Evolutionary conservation across 2,113 vertebrate species (phyloP), one percentile per base, ranked within the genome.

Genomic region (Amblyornis subalaris): DNA sequence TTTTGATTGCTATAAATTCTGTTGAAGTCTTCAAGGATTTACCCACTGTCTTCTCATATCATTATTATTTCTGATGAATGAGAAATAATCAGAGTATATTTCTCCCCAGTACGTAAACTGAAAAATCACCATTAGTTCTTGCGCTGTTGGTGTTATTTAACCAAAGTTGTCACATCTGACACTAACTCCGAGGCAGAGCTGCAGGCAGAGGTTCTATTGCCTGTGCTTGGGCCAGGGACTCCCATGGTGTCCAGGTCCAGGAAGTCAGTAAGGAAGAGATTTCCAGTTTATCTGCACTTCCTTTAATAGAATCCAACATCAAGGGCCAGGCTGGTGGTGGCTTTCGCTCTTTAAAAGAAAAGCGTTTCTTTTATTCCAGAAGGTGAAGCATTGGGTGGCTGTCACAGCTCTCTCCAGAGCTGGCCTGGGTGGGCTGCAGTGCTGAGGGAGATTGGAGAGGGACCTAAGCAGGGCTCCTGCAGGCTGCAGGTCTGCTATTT

Each of bases 141-240:
- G 26, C 12, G 15, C 36, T 7, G 1, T 18, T n/a, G 24, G 24
- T 70, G 12, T 47, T 69, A 61, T 1, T 57, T 64, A 78, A 61
- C 17, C n/a, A 38, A 35, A 78, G 38, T 6, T 29, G 14, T n/a
- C 11, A 4, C 31, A 47, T 48, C n/a, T 16, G 62, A 12, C 44
- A 35, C 22, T 1, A 1, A 25, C 26, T 22, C n/a, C 0, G 0
- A 55, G 55, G n/a, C 0, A 1, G 6, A 33, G 36, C 15, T 53
- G 45, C 7, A 42, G 66, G 55, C 44, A 80, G 58, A 55, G 33
- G 19, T 33, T 24, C 45, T 35, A 12, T 26, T 64, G 18, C 44
- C 70, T 4, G 1, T 25, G 40, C n/a, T 16, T 16, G 54, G 33
- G 16, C 6, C 10, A 44, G 31, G 23, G 33, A 10, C 31, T 47